phyloP scores from a whole-genome alignment of 2,797 vertebrate genomes.

The Phalloptychus januarius region DNA sequence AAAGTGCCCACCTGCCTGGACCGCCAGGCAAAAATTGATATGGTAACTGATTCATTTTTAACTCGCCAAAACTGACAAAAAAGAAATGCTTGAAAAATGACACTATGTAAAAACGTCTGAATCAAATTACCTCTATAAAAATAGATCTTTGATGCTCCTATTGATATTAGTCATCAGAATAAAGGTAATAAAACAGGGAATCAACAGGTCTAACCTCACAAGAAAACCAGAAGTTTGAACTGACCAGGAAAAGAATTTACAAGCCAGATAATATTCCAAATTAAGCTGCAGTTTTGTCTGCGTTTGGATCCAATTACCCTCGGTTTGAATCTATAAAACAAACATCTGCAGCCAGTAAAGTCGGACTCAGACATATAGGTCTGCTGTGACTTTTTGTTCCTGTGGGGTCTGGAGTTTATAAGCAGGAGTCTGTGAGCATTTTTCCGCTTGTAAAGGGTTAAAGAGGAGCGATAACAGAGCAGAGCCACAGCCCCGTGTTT shows the following conservation, averaged over 20 bases:
- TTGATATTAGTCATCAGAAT: too few species aligned
- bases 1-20: not conserved
- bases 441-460: conserved; percentile 46
- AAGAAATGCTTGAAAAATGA: not conserved
- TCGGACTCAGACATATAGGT: not conserved
- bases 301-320: not conserved
- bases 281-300: not conserved
- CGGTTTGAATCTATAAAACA: not conserved
- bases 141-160: not conserved
- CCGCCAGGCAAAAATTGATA: not conserved
- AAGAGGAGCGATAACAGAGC: conserved; percentile 1
- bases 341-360: not conserved
- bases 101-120: not conserved
- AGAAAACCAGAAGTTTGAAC: not conserved
- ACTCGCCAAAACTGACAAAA: too few species aligned
- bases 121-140: not conserved
- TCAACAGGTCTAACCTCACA: not conserved
- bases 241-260: not conserved
- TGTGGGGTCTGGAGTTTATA: conserved; percentile 70
- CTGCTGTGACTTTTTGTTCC: conserved; percentile 64
- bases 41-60: too few species aligned
- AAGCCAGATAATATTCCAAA: not conserved
- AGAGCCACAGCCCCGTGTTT: conserved; percentile 46
- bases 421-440: conserved; percentile 45
- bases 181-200: not conserved